Percentiles rank a stretch among this genome's conserved stretches.
Conservation (phyloP, 2,888 invertebrate genomes). For the Drosophila algonquin region DNA sequence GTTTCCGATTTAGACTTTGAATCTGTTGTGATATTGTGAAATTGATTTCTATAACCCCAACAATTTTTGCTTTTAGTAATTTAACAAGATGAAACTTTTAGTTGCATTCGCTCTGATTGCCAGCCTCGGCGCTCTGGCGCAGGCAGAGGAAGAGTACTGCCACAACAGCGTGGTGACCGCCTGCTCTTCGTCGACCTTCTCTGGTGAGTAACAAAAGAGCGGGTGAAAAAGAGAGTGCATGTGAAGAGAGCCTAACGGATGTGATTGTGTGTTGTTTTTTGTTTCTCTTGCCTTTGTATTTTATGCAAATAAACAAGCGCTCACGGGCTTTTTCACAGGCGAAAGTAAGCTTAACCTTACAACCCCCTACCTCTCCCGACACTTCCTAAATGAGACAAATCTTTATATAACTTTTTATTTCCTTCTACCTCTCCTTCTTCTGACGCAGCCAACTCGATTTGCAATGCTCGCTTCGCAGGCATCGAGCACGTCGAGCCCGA, state of each 20-base stretch:
- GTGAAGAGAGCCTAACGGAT: conserved; percentile 39
- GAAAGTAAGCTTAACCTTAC: conserved; percentile 69
- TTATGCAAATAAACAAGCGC: conserved; percentile 74
- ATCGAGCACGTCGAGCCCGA: conserved; percentile 72
- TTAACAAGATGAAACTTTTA: conserved; percentile 85
- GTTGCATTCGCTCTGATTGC: conserved; percentile 85
- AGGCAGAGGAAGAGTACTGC: conserved; percentile 85
- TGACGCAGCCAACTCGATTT: conserved; percentile 48
- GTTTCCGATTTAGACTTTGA: not conserved
- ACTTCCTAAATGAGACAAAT: not conserved
- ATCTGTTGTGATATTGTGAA: conserved; percentile 58
- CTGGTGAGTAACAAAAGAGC: conserved; percentile 67
- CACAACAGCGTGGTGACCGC: conserved; percentile 86
- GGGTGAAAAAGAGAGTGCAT: conserved; percentile 35
- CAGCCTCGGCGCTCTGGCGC: conserved; percentile 83
- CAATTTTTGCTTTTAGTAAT: conserved; percentile 43
- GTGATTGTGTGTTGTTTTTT: conserved; percentile 43
- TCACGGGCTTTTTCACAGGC: conserved; percentile 79
- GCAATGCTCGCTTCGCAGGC: conserved; percentile 76
- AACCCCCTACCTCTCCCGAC: not conserved
- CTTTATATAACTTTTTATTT: not conserved
- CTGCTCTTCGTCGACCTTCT: conserved; percentile 80
- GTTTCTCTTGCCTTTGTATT: conserved; percentile 53
- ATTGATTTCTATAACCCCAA: conserved; percentile 34
- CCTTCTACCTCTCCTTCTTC: not conserved